A percentile compares a stretch with the other conserved stretches of the same genome.
phyloP scores from a whole-genome alignment of 2,113 vertebrate genomes.

The Larimichthys polyactis region DNA sequence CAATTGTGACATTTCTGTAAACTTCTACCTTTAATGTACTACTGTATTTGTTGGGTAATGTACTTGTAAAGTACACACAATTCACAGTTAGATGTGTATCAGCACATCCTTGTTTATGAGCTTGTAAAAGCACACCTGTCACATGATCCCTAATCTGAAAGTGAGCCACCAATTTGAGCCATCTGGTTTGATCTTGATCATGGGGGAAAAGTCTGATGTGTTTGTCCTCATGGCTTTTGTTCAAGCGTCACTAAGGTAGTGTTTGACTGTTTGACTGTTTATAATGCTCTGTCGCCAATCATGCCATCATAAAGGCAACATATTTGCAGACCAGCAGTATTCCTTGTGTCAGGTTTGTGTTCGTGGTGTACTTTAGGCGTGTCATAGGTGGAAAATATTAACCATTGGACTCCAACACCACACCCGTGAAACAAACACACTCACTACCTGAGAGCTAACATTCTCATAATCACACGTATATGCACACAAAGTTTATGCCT shows the following conservation, averaged over 20 bases:
- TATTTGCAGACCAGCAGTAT: constrained; percentile 18
- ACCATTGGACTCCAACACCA: constrained; percentile 48
- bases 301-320: not conserved
- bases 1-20: no score
- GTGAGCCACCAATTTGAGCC: not conserved
- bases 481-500: not conserved
- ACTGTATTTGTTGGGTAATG: no score
- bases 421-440: constrained; percentile 52
- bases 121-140: constrained; percentile 15
- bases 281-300: not conserved
- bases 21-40: no score
- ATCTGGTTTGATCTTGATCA: not conserved
- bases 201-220: fast-evolving
- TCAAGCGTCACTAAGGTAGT: not conserved
- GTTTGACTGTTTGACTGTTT: not conserved
- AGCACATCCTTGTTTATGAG: not conserved
- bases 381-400: constrained; percentile 45
- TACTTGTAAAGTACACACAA: not conserved
- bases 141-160: constrained; percentile 17
- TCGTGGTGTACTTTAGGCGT: constrained; percentile 17
- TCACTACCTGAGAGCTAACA: not conserved
- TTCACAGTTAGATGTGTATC: not conserved
- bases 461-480: constrained; percentile 6
- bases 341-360: constrained; percentile 1
- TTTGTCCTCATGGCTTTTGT: not conserved